phyloP scores from a whole-genome alignment of 1,140 invertebrate species.

The Telenomus remus region DNA sequence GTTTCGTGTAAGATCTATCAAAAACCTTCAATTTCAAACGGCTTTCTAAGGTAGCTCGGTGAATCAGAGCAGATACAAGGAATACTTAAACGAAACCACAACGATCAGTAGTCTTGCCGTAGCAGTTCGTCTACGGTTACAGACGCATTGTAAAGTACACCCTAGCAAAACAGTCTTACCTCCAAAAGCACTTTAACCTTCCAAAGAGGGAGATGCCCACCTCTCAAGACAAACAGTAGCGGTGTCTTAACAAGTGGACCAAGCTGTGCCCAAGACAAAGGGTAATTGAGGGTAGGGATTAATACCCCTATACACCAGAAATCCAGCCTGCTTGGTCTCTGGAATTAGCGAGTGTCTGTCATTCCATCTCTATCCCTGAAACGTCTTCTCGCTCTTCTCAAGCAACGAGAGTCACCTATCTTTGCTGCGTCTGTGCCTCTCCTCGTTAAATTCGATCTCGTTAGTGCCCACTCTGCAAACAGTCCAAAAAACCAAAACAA shows the following conservation, averaged over 20 bases:
- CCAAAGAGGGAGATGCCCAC: constrained; percentile 58
- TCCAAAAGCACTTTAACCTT: constrained; percentile 67
- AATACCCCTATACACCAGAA: constrained; percentile 76
- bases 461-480: constrained; percentile 24
- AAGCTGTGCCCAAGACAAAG: constrained; percentile 77
- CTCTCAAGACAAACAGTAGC: constrained; percentile 76
- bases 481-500: constrained; percentile 22
- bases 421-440: constrained; percentile 46
- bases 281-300: constrained; percentile 77
- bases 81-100: constrained; percentile 71
- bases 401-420: constrained; percentile 49
- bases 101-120: constrained; percentile 74
- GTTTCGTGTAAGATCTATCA: constrained; percentile 25
- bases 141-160: constrained; percentile 73
- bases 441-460: constrained; percentile 51
- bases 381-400: constrained; percentile 50
- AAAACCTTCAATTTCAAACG: constrained; percentile 53
- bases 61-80: constrained; percentile 57
- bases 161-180: constrained; percentile 71
- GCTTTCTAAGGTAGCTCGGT: constrained; percentile 43
- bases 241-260: constrained; percentile 77
- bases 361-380: constrained; percentile 54
- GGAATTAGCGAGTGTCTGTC: constrained; percentile 62
- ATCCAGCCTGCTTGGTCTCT: constrained; percentile 67
- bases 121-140: constrained; percentile 75